These are phyloP conservation scores for Cataglyphis hispanica DNA, from an alignment of 1,140 invertebrate genomes.

Conservation along the genomic window DNA sequence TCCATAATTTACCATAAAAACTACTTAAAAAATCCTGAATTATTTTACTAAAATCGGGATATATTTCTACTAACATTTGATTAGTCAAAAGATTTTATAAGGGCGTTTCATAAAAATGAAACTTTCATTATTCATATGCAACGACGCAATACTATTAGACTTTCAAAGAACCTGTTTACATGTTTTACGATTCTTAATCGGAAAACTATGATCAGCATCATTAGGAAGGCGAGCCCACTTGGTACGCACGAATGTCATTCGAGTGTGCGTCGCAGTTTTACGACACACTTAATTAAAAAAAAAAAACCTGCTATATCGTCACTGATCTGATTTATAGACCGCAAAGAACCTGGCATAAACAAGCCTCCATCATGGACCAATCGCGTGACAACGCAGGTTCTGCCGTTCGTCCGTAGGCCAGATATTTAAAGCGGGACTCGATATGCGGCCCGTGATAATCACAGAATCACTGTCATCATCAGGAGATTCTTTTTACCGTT, in stretches of 20 bases:
- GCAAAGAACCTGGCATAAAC: constrained; percentile 59
- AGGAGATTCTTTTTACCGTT: constrained; percentile 7
- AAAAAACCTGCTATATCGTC: constrained; percentile 60
- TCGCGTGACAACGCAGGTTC: constrained; percentile 65
- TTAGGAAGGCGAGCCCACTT: constrained; percentile 44
- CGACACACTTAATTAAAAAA: constrained; percentile 39
- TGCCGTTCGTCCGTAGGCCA: not conserved
- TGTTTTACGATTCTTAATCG: not conserved
- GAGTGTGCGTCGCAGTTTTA: constrained; percentile 47
- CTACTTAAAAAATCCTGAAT: not conserved
- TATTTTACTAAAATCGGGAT: not conserved
- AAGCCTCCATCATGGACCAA: constrained; percentile 63
- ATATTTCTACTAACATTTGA: not conserved
- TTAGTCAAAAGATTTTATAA: not conserved
- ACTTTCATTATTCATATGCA: no score
- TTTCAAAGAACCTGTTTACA: not conserved
- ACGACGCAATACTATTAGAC: not conserved
- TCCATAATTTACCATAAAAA: not conserved
- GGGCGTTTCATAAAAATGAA: not conserved
- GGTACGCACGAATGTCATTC: constrained; percentile 41
- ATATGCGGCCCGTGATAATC: not conserved
- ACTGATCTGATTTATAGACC: constrained; percentile 46
- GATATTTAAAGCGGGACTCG: constrained; percentile 66
- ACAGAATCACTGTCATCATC: not conserved
- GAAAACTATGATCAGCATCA: constrained; percentile 36